Conservation (phyloP, 2,888 invertebrate genomes). For the Oscheius sp. region DNA sequence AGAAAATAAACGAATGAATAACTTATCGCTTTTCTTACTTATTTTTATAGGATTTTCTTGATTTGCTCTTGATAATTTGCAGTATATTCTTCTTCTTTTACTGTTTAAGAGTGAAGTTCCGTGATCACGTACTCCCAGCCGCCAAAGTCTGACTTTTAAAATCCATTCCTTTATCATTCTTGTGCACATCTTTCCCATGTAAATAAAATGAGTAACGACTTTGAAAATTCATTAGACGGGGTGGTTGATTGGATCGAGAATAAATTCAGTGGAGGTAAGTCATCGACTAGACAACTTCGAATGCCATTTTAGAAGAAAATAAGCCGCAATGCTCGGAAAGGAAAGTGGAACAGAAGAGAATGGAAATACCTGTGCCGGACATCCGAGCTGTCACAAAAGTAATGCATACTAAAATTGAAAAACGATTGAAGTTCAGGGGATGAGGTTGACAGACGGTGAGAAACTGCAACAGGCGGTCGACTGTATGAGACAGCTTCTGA, state of each 20-base stretch:
- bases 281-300: not conserved
- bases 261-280: not conserved
- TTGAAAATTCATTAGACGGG: no score
- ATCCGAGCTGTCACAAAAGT: not conserved
- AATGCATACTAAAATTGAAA: not conserved
- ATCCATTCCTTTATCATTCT: not conserved
- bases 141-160: not conserved
- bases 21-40: not conserved
- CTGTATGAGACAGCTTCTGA: conserved; percentile 9
- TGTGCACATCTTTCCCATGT: not conserved
- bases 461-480: not conserved
- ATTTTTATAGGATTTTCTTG: no score
- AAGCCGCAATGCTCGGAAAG: not conserved
- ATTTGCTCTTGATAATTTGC: no score
- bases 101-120: not conserved
- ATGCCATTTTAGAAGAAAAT: not conserved
- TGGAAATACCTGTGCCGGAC: not conserved
- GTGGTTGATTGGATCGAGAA: not conserved
- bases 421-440: not conserved
- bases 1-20: not conserved
- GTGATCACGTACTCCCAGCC: not conserved
- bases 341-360: not conserved
- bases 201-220: not conserved
- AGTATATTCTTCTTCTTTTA: no score
- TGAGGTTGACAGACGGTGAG: not conserved